Evolutionary conservation across 2,797 vertebrate genomes (phyloP).

Genomic region (Sarcoramphus papa): DNA sequence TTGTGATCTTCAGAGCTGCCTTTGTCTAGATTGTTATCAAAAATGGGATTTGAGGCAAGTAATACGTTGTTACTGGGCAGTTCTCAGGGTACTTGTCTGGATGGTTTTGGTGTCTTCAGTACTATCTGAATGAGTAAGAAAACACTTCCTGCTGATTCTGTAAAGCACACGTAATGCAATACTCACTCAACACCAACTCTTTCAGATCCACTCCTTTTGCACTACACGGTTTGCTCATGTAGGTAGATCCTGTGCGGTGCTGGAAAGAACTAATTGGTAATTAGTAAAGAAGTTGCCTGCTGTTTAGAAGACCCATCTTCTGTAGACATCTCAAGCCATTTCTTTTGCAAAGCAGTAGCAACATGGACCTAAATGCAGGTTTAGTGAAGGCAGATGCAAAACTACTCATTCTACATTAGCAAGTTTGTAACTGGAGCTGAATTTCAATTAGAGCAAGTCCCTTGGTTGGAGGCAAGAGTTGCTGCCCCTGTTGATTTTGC

Average conservation of each 20-base stretch:
- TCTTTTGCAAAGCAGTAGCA: not conserved
- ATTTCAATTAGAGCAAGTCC: not conserved
- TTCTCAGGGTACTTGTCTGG: not conserved
- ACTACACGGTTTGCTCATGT: not conserved
- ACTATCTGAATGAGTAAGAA: not conserved
- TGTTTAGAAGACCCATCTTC: not conserved
- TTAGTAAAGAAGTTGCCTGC: not conserved
- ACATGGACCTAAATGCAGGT: not conserved
- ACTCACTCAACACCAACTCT: not conserved
- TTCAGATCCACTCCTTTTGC: not conserved
- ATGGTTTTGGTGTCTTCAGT: not conserved
- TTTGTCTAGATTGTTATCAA: not conserved
- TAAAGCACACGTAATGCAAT: not conserved
- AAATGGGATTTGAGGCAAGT: not conserved
- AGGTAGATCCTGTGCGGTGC: not conserved
- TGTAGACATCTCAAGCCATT: not conserved
- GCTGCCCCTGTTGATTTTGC: not conserved
- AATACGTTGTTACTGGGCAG: not conserved
- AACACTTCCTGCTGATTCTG: not conserved
- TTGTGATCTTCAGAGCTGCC: not conserved
- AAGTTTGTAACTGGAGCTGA: not conserved
- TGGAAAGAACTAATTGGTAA: not conserved
- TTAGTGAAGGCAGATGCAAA: not conserved
- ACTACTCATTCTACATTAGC: not conserved
- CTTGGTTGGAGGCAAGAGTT: not conserved